phyloP scores from a whole-genome alignment of 2,888 invertebrate species.

The Catocala nupta region DNA sequence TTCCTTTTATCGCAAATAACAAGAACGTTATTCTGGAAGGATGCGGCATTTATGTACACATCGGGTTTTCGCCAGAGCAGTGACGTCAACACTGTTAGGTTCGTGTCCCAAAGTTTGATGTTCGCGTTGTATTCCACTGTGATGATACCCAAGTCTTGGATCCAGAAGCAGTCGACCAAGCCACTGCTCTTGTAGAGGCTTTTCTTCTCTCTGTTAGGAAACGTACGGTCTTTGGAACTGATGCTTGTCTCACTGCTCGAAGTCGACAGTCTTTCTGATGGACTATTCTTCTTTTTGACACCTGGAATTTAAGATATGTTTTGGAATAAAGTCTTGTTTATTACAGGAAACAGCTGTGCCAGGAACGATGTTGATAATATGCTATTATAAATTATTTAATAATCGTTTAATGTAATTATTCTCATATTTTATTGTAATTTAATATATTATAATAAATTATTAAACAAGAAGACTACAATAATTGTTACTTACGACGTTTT shows the following conservation, averaged over 20 bases:
- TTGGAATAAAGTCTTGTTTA: too few species aligned
- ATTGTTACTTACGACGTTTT: too few species aligned
- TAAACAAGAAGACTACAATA: too few species aligned
- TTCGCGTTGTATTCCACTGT: slow-evolving; percentile 77
- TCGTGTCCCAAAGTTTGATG: slow-evolving; percentile 75
- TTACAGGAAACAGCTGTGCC: too few species aligned
- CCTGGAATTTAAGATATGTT: slow-evolving; percentile 52
- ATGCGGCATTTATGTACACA: slow-evolving; percentile 69
- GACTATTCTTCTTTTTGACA: slow-evolving; percentile 66
- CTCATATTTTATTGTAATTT: too few species aligned
- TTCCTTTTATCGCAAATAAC: slow-evolving; percentile 75
- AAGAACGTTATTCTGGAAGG: slow-evolving; percentile 71
- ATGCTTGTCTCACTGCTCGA: slow-evolving; percentile 72
- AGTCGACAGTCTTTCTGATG: slow-evolving; percentile 64
- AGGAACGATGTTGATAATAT: too few species aligned
- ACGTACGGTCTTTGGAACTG: slow-evolving; percentile 65
- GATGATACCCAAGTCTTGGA: slow-evolving; percentile 67
- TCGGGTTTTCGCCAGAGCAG: slow-evolving; percentile 71
- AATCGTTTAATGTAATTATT: too few species aligned
- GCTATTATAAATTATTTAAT: too few species aligned
- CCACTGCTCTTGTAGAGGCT: slow-evolving; percentile 64
- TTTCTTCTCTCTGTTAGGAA: slow-evolving; percentile 65
- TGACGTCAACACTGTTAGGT: slow-evolving; percentile 66
- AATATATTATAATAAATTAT: too few species aligned
- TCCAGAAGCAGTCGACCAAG: slow-evolving; percentile 74